Percentiles rank a stretch among this genome's conserved stretches.
Conservation (phyloP, 1,140 invertebrate genomes). For the Olivierus martensii region DNA sequence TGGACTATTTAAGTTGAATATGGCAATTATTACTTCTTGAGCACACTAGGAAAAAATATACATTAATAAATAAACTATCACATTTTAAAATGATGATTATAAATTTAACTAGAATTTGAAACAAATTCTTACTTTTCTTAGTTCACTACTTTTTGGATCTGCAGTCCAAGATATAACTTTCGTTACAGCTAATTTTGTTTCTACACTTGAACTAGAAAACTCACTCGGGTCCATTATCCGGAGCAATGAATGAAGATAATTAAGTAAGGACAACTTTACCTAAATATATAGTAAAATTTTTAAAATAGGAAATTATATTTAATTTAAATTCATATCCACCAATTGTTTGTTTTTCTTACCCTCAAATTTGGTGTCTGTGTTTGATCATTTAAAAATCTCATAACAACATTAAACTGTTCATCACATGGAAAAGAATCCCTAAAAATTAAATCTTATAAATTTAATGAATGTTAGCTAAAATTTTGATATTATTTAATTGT, state of each 20-base stretch:
- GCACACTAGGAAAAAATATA: conserved; percentile 38
- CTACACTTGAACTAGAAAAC: conserved; percentile 23
- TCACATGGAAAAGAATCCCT: conserved; percentile 48
- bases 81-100: too few relatives aligned
- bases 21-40: conserved; percentile 58
- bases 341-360: not conserved
- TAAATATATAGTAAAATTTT: conserved; percentile 14
- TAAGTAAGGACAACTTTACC: conserved; percentile 32
- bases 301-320: too few relatives aligned
- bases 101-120: too few relatives aligned
- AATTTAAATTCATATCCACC: too few relatives aligned
- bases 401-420: conserved; percentile 45
- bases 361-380: conserved; percentile 69
- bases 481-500: too few relatives aligned
- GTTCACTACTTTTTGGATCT: conserved; percentile 46
- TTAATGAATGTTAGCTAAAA: too few relatives aligned
- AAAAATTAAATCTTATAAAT: too few relatives aligned
- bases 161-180: conserved; percentile 40
- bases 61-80: too few relatives aligned
- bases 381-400: conserved; percentile 68
- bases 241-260: conserved; percentile 31
- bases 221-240: conserved; percentile 32
- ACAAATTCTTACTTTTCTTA: conserved; percentile 39
- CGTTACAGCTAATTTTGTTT: conserved; percentile 34
- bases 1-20: conserved; percentile 80